Conservation (phyloP, 2,888 invertebrate genomes). For the Lochmaea crataegi region DNA sequence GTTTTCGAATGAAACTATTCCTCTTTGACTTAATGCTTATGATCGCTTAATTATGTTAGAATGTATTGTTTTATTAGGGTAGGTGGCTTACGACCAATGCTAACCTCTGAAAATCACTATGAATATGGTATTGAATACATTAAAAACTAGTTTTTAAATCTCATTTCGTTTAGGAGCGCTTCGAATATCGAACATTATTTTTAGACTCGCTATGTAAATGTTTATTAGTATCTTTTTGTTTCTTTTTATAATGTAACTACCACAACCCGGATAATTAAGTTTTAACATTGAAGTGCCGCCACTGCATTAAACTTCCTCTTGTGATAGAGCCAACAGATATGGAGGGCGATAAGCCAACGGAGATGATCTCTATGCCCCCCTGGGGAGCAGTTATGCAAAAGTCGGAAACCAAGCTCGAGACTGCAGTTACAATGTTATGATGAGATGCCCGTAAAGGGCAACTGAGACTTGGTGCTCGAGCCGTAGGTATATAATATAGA, state of each 20-base stretch:
- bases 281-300: conserved; percentile 8
- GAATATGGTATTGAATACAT: too few species aligned
- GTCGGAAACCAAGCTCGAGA: conserved; percentile 57
- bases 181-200: too few species aligned
- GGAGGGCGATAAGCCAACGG: conserved; percentile 33
- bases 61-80: too few species aligned
- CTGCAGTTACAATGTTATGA: conserved; percentile 60
- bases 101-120: too few species aligned
- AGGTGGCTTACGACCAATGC: too few species aligned
- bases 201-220: too few species aligned
- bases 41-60: too few species aligned
- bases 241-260: background rate
- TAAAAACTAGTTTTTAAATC: too few species aligned
- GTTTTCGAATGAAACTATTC: too few species aligned
- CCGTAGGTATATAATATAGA: background rate
- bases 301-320: conserved; percentile 26
- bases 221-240: too few species aligned
- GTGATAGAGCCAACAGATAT: conserved; percentile 36
- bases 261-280: background rate
- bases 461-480: conserved; percentile 44
- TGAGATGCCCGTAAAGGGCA: conserved; percentile 60
- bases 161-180: too few species aligned
- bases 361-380: conserved; percentile 57
- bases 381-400: conserved; percentile 66
- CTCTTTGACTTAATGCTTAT: too few species aligned